phyloP scores from a whole-genome alignment of 2,888 invertebrate genomes.

The Cantharis flavilabris region DNA sequence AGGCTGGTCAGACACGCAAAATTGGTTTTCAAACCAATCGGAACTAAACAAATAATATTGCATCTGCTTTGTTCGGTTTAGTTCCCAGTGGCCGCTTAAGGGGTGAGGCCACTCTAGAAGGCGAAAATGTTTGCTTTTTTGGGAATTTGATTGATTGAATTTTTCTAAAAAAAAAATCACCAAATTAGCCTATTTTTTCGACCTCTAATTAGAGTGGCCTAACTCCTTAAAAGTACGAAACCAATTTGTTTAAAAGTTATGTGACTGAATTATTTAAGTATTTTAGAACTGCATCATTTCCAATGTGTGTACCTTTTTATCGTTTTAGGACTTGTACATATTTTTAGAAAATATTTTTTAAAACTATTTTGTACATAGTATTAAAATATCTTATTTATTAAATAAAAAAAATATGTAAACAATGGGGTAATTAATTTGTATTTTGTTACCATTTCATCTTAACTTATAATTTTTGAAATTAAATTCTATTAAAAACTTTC shows the following conservation, averaged over 20 bases:
- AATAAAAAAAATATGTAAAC: constrained; percentile 8
- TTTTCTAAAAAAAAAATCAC: too few relatives aligned
- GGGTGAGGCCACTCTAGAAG: too few relatives aligned
- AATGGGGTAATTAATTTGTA: neutral
- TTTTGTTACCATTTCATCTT: too few relatives aligned
- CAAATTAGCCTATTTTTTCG: too few relatives aligned
- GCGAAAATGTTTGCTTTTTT: too few relatives aligned
- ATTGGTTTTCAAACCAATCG: neutral
- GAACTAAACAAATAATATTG: neutral
- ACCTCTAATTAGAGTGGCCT: too few relatives aligned
- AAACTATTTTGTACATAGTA: constrained; percentile 21
- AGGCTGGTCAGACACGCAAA: neutral
- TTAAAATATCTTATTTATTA: constrained; percentile 24
- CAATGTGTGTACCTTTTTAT: constrained; percentile 10
- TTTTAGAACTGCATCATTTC: neutral
- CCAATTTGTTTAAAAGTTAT: neutral
- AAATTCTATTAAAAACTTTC: too few relatives aligned
- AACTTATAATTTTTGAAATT: too few relatives aligned
- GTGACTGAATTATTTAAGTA: constrained; percentile 1
- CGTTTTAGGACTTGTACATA: constrained; percentile 19
- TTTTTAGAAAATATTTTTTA: constrained; percentile 24
- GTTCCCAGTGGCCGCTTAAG: neutral
- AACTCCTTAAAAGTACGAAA: neutral
- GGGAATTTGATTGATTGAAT: too few relatives aligned
- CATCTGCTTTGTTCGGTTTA: neutral